Evolutionary conservation across 2,113 vertebrate genomes (phyloP).

Genomic region (Notiomystis cincta): DNA sequence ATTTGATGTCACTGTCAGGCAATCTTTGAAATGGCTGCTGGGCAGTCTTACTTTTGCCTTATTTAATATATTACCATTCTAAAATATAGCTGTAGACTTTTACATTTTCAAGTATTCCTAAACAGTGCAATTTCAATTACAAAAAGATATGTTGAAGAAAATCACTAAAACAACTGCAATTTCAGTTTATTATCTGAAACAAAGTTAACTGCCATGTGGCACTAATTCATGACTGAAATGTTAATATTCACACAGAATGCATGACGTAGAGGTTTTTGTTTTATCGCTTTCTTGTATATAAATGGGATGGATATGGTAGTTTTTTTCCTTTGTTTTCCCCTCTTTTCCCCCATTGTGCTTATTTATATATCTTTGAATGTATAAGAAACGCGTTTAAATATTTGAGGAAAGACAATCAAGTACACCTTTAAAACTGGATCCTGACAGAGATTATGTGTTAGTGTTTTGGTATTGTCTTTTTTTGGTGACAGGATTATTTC

Average conservation of each 20-base stretch:
- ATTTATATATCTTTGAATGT: neutral
- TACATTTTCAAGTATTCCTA: neutral
- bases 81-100: neutral
- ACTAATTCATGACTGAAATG: neutral
- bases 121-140: neutral
- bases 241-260: neutral
- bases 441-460: neutral
- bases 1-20: neutral
- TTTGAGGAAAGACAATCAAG: neutral
- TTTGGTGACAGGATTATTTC: neutral
- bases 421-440: neutral
- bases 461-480: neutral
- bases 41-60: neutral
- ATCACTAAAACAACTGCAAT: neutral
- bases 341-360: neutral
- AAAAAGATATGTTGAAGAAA: neutral
- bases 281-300: neutral
- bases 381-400: neutral
- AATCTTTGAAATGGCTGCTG: neutral
- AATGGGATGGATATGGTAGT: rapidly evolving
- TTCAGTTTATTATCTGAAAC: neutral
- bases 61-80: neutral
- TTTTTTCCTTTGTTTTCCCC: rapidly evolving
- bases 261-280: neutral
- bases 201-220: neutral